Evolutionary conservation across 2,888 invertebrate genomes (phyloP).

Genomic region (Thysanoteuthis rhombus): DNA sequence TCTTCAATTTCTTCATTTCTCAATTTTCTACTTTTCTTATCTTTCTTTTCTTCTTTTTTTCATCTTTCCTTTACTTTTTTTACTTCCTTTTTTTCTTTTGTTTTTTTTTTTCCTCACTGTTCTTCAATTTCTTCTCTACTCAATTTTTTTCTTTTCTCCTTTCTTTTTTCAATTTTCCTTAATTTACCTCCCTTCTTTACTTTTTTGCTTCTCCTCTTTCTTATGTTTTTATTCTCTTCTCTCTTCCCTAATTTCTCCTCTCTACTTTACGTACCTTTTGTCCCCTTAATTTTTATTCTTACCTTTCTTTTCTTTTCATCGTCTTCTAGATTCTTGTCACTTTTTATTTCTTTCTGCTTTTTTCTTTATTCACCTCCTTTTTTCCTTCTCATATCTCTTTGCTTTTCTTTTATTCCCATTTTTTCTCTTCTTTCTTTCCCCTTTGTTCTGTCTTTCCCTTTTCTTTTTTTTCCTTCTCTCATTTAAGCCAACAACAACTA

Average conservation of each 20-base stretch:
- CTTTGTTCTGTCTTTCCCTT: not conserved
- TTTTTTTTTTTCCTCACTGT: not conserved
- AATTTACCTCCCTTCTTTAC: no score
- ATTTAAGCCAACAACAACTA: not conserved
- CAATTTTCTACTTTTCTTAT: not conserved
- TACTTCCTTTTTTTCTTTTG: not conserved
- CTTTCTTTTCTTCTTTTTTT: not conserved
- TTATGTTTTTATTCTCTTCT: not conserved
- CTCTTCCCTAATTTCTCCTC: not conserved
- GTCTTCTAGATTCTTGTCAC: not conserved
- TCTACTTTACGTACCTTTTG: not conserved
- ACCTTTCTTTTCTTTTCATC: not conserved
- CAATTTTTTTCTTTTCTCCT: not conserved
- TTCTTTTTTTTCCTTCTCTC: not conserved
- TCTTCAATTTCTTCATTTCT: not conserved
- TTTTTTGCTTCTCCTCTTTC: not conserved
- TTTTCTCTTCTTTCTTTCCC: not conserved
- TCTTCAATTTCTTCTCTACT: not conserved
- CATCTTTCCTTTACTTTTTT: not conserved
- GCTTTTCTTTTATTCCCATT: not conserved
- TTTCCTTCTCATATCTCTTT: not conserved
- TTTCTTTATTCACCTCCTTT: not conserved
- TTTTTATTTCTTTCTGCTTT: not conserved
- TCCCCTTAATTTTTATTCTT: not conserved
- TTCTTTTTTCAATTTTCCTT: no score